These are phyloP conservation scores for Oryzias javanicus DNA, from an alignment of 2,113 vertebrate species.

Conservation along the genomic window DNA sequence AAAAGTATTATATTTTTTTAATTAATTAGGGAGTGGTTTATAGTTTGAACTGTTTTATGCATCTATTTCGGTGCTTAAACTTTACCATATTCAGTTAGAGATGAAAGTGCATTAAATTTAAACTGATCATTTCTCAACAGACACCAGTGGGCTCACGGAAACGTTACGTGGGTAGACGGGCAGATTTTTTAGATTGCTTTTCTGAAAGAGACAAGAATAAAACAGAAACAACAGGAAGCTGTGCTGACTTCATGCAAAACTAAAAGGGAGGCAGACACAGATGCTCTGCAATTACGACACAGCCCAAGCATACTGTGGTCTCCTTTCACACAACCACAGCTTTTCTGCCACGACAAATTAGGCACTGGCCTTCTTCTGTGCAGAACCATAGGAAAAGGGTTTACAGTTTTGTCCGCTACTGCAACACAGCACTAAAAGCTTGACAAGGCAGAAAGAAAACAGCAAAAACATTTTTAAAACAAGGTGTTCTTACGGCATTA, in stretches of 20 bases:
- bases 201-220: constrained; percentile 40
- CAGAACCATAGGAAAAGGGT: constrained; percentile 9
- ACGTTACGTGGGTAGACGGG: constrained; percentile 11
- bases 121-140: constrained; percentile 3
- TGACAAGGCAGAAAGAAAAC: background rate
- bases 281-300: constrained; percentile 60
- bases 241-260: constrained; percentile 36
- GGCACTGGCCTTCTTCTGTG: constrained; percentile 24
- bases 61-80: too few relatives aligned
- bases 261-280: constrained; percentile 36
- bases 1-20: too few relatives aligned
- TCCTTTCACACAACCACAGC: constrained; percentile 41
- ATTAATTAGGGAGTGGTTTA: too few relatives aligned
- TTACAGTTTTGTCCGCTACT: constrained; percentile 28
- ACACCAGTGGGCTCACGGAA: constrained; percentile 1
- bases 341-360: constrained; percentile 27
- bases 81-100: background rate
- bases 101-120: constrained; percentile 19
- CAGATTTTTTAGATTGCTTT: constrained; percentile 44
- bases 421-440: background rate
- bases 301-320: constrained; percentile 46
- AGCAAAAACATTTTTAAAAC: background rate
- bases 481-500: constrained; percentile 93
- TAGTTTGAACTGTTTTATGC: too few relatives aligned
- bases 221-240: constrained; percentile 66